Conservation (phyloP, 2,888 invertebrate species). For the Octodonta nipae region DNA sequence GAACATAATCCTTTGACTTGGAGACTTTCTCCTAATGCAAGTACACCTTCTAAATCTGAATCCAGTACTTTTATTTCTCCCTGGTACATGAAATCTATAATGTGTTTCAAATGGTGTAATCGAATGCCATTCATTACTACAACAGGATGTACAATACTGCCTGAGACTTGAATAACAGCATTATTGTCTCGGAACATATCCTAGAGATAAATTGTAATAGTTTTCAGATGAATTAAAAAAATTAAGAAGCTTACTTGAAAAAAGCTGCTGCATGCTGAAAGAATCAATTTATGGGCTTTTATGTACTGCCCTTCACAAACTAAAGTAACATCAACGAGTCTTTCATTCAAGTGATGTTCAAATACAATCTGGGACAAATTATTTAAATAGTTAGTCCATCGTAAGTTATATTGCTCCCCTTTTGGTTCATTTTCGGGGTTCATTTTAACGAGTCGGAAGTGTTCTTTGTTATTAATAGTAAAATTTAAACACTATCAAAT, state of each 20-base stretch:
- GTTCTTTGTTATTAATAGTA: too few species aligned
- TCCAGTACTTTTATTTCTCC: conserved; percentile 39
- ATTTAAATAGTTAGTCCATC: conserved; percentile 40
- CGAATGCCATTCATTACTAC: conserved; percentile 36
- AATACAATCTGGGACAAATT: conserved; percentile 37
- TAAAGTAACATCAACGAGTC: conserved; percentile 38
- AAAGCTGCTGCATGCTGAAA: conserved; percentile 39
- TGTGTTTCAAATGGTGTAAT: conserved; percentile 33
- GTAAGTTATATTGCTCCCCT: conserved; percentile 31
- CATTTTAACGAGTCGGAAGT: too few species aligned
- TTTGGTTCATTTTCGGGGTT: too few species aligned
- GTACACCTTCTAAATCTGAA: conserved; percentile 33
- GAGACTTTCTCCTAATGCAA: conserved; percentile 35
- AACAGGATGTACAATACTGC: conserved; percentile 32
- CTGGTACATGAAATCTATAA: conserved; percentile 39
- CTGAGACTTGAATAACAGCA: conserved; percentile 20
- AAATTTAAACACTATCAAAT: too few species aligned
- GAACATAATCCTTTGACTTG: conserved; percentile 35
- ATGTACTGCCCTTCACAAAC: conserved; percentile 38
- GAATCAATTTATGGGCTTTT: conserved; percentile 38
- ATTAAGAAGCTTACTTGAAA: conserved; percentile 31
- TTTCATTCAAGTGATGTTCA: conserved; percentile 34
- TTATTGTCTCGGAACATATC: too few species aligned
- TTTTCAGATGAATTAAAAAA: too few species aligned
- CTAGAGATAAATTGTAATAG: too few species aligned